phyloP scores from a whole-genome alignment of 1,140 invertebrate genomes.

The Batillaria attramentaria region DNA sequence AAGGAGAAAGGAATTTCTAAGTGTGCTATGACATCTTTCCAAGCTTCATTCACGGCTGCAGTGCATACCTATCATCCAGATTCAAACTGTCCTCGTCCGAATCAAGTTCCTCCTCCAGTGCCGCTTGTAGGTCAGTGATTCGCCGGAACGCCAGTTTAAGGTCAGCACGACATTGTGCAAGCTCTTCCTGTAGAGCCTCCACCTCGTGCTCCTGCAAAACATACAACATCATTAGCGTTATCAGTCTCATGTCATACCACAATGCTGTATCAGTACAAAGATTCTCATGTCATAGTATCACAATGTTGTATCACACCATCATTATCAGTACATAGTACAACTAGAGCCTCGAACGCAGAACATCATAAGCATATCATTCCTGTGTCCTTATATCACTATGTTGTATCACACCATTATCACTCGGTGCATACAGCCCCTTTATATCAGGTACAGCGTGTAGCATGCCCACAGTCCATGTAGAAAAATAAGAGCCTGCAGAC shows the following conservation, averaged over 20 bases:
- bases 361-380: no score
- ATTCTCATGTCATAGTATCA: no score
- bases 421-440: no score
- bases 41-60: not conserved
- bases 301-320: no score
- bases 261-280: no score
- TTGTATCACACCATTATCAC: no score
- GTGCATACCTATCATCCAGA: conserved; percentile 52
- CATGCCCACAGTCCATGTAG: no score
- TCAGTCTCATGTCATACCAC: not conserved
- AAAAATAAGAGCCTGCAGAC: no score
- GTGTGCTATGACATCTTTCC: not conserved
- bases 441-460: no score
- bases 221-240: not conserved
- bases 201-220: conserved; percentile 66
- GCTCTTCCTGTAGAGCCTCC: conserved; percentile 70
- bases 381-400: no score
- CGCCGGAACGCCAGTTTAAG: conserved; percentile 85
- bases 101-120: conserved; percentile 80
- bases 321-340: no score
- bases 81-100: conserved; percentile 62
- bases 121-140: conserved; percentile 87
- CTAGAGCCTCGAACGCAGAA: no score
- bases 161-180: conserved; percentile 76
- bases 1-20: not conserved